These are phyloP conservation scores for Pseudolaguvia tuberculata DNA, from an alignment of 2,113 vertebrate species.

Conservation along the genomic window DNA sequence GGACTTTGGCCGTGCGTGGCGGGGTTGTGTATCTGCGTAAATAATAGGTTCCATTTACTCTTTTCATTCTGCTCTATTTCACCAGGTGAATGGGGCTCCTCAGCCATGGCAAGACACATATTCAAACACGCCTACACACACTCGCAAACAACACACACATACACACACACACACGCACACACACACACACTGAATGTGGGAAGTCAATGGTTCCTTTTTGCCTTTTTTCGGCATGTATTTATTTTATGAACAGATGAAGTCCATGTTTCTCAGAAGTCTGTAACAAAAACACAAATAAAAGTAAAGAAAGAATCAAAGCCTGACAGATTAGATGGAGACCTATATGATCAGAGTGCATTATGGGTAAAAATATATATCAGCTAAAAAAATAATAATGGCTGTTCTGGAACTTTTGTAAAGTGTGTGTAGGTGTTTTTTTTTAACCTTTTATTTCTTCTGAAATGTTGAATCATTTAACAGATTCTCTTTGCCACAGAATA, in stretches of 20 bases:
- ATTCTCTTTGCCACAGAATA: too few relatives aligned
- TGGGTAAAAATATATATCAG: not conserved
- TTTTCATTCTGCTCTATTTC: conserved; percentile 77
- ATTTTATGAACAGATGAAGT: conserved; percentile 20
- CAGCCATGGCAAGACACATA: conserved; percentile 40
- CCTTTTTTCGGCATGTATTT: conserved; percentile 1
- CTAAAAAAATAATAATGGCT: not conserved
- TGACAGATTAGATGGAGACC: not conserved
- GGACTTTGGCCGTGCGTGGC: conserved; percentile 37
- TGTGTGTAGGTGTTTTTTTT: too few relatives aligned
- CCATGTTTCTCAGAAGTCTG: not conserved
- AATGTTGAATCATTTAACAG: too few relatives aligned
- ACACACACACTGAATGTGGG: conserved; percentile 23
- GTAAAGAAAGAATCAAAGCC: conserved; percentile 12
- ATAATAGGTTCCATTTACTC: conserved; percentile 61
- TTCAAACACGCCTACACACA: conserved; percentile 35
- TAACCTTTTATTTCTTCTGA: too few relatives aligned
- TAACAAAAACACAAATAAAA: not conserved
- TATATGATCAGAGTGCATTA: not conserved
- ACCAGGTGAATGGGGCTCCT: conserved; percentile 66
- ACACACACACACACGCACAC: conserved; percentile 15
- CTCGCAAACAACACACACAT: conserved; percentile 14
- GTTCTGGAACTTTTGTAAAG: not conserved
- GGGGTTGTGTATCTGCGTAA: conserved; percentile 48
- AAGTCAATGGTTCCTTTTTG: conserved; percentile 30